Evolutionary conservation across 2,113 vertebrate genomes (phyloP).

Genomic region (Eubucco bourcierii): DNA sequence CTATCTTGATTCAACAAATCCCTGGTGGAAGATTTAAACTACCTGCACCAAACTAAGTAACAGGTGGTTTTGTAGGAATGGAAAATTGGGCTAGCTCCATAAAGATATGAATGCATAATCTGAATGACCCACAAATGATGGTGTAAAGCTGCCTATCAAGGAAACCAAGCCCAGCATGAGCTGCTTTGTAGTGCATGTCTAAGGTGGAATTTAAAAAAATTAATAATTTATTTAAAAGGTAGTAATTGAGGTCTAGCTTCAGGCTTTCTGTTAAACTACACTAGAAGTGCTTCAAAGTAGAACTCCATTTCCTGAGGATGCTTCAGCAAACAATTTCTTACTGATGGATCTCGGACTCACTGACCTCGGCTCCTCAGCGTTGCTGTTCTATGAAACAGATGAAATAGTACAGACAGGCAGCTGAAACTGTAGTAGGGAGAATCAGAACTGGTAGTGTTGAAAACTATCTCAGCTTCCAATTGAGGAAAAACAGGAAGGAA

Average conservation of each 20-base stretch:
- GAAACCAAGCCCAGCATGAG: neutral
- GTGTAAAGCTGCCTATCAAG: neutral
- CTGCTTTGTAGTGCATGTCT: neutral
- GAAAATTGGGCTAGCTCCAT: neutral
- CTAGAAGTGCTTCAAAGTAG: neutral
- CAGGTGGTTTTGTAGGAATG: neutral
- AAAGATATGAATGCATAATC: neutral
- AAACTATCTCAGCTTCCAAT: neutral
- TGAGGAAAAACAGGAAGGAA: neutral
- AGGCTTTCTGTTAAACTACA: neutral
- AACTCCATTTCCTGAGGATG: neutral
- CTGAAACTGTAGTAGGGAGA: neutral
- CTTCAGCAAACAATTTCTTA: neutral
- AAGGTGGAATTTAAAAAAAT: neutral
- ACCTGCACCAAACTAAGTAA: neutral
- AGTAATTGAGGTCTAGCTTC: neutral
- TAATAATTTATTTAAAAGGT: neutral
- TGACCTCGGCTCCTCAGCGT: neutral
- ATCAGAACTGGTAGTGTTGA: neutral
- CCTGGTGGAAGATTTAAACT: neutral
- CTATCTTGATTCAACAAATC: constrained; percentile 2
- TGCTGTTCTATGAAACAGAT: neutral
- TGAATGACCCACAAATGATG: neutral
- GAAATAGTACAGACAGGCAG: neutral
- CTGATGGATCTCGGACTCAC: neutral